Percentiles rank a stretch among this genome's conserved stretches.
Conservation (phyloP, 1,140 invertebrate genomes). For the Ceratina calcarata region DNA sequence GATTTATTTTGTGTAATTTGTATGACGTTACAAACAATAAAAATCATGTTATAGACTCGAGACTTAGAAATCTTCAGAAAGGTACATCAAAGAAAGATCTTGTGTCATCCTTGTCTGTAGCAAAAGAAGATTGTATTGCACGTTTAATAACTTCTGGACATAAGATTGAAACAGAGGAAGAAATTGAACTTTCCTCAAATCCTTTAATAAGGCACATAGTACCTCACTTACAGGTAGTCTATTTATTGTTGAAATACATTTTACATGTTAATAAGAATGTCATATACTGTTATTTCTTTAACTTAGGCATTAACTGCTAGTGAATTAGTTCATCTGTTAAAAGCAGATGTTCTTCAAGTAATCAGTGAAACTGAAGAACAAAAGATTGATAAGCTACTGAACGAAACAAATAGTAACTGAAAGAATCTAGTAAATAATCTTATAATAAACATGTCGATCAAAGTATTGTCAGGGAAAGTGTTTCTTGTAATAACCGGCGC, state of each 20-base stretch:
- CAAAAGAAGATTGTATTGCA: constrained; percentile 77
- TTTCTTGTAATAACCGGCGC: constrained; percentile 90
- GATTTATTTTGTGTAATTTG: background rate
- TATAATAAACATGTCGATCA: constrained; percentile 46
- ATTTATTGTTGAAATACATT: background rate
- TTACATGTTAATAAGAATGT: too few relatives aligned
- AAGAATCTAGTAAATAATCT: background rate
- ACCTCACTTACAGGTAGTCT: constrained; percentile 75
- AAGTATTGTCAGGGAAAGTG: constrained; percentile 78
- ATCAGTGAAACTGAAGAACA: constrained; percentile 57
- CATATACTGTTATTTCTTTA: constrained; percentile 18
- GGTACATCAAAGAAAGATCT: constrained; percentile 75
- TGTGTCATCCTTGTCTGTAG: constrained; percentile 76
- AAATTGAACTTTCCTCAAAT: constrained; percentile 73
- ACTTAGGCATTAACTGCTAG: constrained; percentile 78
- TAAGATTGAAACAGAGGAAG: constrained; percentile 71
- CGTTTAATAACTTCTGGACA: constrained; percentile 74
- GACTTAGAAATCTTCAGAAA: constrained; percentile 72
- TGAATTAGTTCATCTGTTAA: constrained; percentile 81
- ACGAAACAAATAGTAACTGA: constrained; percentile 2
- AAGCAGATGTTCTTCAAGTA: constrained; percentile 78
- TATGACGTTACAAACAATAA: background rate
- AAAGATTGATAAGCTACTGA: constrained; percentile 36
- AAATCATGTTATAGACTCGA: constrained; percentile 64
- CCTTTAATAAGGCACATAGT: constrained; percentile 78